Conservation (phyloP, 2,888 invertebrate species). For the Operophtera brumata region DNA sequence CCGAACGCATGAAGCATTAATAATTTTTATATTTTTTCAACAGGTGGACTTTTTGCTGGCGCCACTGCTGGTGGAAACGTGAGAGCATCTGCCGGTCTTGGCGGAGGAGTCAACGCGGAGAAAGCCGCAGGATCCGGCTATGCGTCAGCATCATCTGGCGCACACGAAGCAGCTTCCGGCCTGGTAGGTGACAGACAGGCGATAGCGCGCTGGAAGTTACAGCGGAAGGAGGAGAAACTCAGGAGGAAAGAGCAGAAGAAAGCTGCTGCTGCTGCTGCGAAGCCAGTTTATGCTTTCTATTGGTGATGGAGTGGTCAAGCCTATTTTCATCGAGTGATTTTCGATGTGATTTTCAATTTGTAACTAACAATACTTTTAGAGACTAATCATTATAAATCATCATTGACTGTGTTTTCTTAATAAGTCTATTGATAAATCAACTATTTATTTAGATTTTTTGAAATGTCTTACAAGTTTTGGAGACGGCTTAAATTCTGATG, state of each 20-base stretch:
- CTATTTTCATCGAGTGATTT: neutral
- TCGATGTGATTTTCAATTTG: neutral
- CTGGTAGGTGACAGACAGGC: conserved; percentile 62
- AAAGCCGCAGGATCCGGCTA: conserved; percentile 64
- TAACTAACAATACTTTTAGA: neutral
- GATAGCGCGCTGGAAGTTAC: conserved; percentile 40
- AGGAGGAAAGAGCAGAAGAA: conserved; percentile 45
- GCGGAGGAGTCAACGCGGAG: conserved; percentile 66
- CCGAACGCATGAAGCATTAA: too few relatives aligned
- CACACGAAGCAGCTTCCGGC: conserved; percentile 52
- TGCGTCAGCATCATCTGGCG: conserved; percentile 65
- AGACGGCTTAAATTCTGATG: too few relatives aligned
- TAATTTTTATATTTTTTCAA: conserved; percentile 3
- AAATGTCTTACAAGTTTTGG: too few relatives aligned
- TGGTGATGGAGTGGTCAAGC: conserved; percentile 12
- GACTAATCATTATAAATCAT: neutral
- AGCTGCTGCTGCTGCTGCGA: conserved; percentile 16
- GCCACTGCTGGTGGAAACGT: conserved; percentile 81
- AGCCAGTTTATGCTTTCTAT: neutral
- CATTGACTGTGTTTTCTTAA: neutral
- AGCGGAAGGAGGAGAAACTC: conserved; percentile 43
- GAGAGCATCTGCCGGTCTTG: conserved; percentile 74
- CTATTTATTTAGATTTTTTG: too few relatives aligned
- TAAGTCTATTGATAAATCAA: neutral
- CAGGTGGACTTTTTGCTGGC: conserved; percentile 80